Conservation (phyloP, 2,113 vertebrate genomes). For the Pangasianodon hypophthalmus region DNA sequence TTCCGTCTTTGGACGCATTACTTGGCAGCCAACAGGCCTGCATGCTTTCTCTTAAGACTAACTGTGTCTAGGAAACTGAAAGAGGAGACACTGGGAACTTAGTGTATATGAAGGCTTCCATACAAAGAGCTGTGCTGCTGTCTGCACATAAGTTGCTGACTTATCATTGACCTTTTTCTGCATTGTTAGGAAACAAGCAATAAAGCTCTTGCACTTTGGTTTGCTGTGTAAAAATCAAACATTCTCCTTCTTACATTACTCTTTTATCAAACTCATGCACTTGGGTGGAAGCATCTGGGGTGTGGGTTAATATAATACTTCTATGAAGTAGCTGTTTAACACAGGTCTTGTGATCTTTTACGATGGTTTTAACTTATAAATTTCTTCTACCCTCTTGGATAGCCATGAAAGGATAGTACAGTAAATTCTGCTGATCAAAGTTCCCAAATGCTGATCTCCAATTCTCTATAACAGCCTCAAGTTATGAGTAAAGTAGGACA, state of each 20-base stretch:
- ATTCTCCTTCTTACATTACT: not conserved
- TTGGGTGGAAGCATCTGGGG: not conserved
- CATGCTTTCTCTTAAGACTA: constrained; percentile 70
- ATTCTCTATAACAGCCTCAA: not conserved
- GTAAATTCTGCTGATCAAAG: not conserved
- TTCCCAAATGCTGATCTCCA: not conserved
- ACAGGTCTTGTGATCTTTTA: constrained; percentile 48
- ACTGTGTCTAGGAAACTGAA: constrained; percentile 73
- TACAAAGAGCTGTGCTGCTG: constrained; percentile 28
- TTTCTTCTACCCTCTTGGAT: not conserved
- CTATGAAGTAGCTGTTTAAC: constrained; percentile 46
- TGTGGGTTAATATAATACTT: constrained; percentile 44
- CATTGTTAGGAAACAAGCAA: not conserved
- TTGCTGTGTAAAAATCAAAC: not conserved
- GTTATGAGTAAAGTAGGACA: not conserved
- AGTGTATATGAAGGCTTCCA: constrained; percentile 68
- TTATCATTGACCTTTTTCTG: constrained; percentile 16
- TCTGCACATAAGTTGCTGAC: constrained; percentile 22
- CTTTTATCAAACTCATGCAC: not conserved
- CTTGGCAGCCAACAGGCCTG: constrained; percentile 68
- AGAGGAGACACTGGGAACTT: constrained; percentile 63
- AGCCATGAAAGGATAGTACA: not conserved
- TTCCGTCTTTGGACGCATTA: constrained; percentile 67
- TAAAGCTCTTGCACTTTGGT: not conserved
- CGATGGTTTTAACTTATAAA: constrained; percentile 37